These are phyloP conservation scores for Peromyscus leucopus DNA, from an alignment of 2,113 vertebrate genomes.

Conservation along the genomic window DNA sequence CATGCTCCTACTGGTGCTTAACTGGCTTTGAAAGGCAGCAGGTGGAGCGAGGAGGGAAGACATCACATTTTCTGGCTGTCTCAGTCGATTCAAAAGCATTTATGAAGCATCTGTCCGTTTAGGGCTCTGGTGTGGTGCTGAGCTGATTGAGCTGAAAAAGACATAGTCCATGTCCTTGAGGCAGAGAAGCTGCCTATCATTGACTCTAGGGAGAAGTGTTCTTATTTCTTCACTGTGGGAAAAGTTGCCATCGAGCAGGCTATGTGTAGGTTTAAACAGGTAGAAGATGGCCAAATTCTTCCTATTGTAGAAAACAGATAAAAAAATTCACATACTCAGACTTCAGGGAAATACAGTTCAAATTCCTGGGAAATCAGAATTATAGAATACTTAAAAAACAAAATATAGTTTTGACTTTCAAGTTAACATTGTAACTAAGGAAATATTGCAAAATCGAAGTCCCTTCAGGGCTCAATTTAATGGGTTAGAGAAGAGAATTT, in stretches of 20 bases:
- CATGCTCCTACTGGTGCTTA: background rate
- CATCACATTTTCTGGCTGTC: slow-evolving; percentile 40
- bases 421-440: slow-evolving; percentile 71
- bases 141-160: slow-evolving; percentile 76
- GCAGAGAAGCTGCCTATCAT: slow-evolving; percentile 55
- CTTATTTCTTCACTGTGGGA: slow-evolving; percentile 56
- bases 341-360: slow-evolving; percentile 31
- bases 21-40: slow-evolving; percentile 47
- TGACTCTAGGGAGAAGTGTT: slow-evolving; percentile 53
- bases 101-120: slow-evolving; percentile 64
- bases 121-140: slow-evolving; percentile 28
- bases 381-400: slow-evolving; percentile 62
- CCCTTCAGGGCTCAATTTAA: slow-evolving; percentile 70
- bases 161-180: slow-evolving; percentile 71
- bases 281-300: slow-evolving; percentile 18
- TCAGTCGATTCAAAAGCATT: slow-evolving; percentile 72
- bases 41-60: background rate
- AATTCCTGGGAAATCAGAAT: slow-evolving; percentile 66
- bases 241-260: slow-evolving; percentile 11
- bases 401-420: slow-evolving; percentile 70
- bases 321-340: background rate
- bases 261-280: background rate
- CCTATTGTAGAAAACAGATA: background rate
- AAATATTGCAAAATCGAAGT: slow-evolving; percentile 68
- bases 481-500: slow-evolving; percentile 71